A percentile compares a stretch with the other conserved stretches of the same genome.
Evolutionary conservation across 1,140 invertebrate genomes (phyloP).

Genomic region (Halyomorpha halys): DNA sequence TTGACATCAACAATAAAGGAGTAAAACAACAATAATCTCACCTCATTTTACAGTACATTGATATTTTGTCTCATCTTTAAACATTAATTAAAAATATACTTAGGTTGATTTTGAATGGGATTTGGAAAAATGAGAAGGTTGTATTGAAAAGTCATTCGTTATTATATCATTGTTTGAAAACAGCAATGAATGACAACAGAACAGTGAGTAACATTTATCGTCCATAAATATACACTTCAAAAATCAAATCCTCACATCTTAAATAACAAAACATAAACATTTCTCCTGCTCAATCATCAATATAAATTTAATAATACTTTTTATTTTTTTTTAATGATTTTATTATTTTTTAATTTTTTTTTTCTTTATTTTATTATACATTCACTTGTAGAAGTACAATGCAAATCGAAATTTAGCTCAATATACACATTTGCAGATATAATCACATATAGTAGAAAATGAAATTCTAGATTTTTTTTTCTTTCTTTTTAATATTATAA

Average conservation of each 20-base stretch:
- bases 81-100: too few species aligned
- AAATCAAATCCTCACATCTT: slow-evolving; percentile 13
- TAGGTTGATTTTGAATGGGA: too few species aligned
- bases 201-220: slow-evolving; percentile 23
- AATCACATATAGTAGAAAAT: slow-evolving; percentile 6
- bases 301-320: slow-evolving; percentile 20
- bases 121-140: too few species aligned
- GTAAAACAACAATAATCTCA: too few species aligned
- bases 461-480: background rate
- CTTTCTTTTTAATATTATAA: too few species aligned
- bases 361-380: slow-evolving; percentile 10
- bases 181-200: slow-evolving; percentile 26
- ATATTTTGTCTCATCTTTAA: too few species aligned
- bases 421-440: slow-evolving; percentile 7
- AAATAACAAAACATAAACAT: slow-evolving; percentile 3
- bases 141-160: too few species aligned
- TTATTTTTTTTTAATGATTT: slow-evolving; percentile 12
- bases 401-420: slow-evolving; percentile 7
- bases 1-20: too few species aligned
- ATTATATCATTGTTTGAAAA: slow-evolving; percentile 25
- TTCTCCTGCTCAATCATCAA: slow-evolving; percentile 13
- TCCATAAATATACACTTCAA: slow-evolving; percentile 22
- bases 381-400: slow-evolving; percentile 4
- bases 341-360: slow-evolving; percentile 6
- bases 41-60: too few species aligned